phyloP scores from a whole-genome alignment of 2,888 invertebrate genomes.

The Rhagophthalmus giganteus region DNA sequence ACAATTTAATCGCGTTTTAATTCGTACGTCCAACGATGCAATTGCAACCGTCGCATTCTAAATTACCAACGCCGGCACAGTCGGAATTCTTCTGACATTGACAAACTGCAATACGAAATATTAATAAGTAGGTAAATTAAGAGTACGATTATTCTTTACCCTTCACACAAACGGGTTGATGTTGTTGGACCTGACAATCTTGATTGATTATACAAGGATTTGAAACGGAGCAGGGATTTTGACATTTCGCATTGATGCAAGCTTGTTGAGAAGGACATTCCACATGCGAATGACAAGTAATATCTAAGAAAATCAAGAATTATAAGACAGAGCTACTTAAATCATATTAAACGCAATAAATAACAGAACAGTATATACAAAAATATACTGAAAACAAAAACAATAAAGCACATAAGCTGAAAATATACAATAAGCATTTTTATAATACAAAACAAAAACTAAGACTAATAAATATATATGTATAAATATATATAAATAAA shows the following conservation, averaged over 20 bases:
- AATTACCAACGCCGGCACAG: slow-evolving; percentile 60
- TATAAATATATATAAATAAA: too few relatives aligned
- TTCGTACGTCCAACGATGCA: slow-evolving; percentile 57
- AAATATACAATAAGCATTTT: slow-evolving; percentile 31
- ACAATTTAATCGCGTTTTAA: too few relatives aligned
- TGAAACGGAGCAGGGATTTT: slow-evolving; percentile 76
- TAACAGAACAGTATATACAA: too few relatives aligned
- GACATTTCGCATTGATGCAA: slow-evolving; percentile 77
- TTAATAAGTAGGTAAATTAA: slow-evolving; percentile 1
- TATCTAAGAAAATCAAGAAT: slow-evolving; percentile 65
- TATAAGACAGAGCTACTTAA: slow-evolving; percentile 10
- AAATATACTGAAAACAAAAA: slow-evolving; percentile 25
- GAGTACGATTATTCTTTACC: slow-evolving; percentile 56
- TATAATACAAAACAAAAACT: too few relatives aligned
- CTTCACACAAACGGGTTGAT: slow-evolving; percentile 81
- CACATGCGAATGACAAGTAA: slow-evolving; percentile 76
- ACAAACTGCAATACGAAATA: slow-evolving; percentile 60
- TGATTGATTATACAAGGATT: slow-evolving; percentile 76
- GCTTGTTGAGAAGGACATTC: slow-evolving; percentile 79
- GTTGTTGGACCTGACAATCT: slow-evolving; percentile 80
- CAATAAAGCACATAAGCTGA: slow-evolving; percentile 36
- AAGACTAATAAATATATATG: too few relatives aligned
- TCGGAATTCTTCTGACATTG: slow-evolving; percentile 72
- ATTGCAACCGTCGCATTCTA: slow-evolving; percentile 71
- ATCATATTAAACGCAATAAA: not conserved